Evolutionary conservation across 2,888 invertebrate species (phyloP).

Genomic region (Perizoma flavofasciatum): DNA sequence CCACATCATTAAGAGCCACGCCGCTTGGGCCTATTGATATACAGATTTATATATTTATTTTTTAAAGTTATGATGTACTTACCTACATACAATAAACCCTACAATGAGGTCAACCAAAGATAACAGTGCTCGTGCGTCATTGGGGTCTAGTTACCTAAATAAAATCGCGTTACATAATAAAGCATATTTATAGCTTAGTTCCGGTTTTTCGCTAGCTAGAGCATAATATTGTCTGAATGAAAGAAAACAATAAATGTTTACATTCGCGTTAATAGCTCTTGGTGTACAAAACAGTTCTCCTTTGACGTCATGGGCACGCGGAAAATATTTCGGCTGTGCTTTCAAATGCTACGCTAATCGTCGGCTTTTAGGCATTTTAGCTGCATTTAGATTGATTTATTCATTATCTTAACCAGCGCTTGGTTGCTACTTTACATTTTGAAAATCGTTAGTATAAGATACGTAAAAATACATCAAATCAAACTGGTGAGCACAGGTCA

Average conservation of each 20-base stretch:
- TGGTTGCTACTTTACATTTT: too few species aligned
- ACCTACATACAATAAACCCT: constrained; percentile 38
- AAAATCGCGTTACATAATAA: constrained; percentile 26
- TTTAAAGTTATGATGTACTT: constrained; percentile 9
- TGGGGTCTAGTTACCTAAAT: constrained; percentile 23
- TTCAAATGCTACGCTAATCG: constrained; percentile 43
- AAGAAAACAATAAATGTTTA: constrained; percentile 64
- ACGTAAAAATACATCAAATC: too few species aligned
- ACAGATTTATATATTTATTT: constrained; percentile 2
- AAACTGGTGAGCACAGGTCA: too few species aligned
- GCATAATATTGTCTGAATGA: constrained; percentile 40
- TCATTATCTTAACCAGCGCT: neutral
- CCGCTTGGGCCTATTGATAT: constrained; percentile 1
- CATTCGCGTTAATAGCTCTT: constrained; percentile 57
- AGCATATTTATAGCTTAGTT: constrained; percentile 9
- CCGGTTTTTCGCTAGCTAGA: constrained; percentile 22
- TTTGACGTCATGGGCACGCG: constrained; percentile 63
- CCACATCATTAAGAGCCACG: neutral
- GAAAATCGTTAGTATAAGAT: too few species aligned
- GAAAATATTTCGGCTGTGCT: constrained; percentile 46
- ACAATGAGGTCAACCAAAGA: constrained; percentile 70
- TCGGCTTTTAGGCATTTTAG: constrained; percentile 37
- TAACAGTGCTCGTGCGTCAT: constrained; percentile 69
- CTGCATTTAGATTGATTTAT: constrained; percentile 11
- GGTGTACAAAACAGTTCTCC: constrained; percentile 60